Percentiles rank a stretch among this genome's conserved stretches.
These are phyloP conservation scores for Leptarthrus brevirostris DNA, from an alignment of 2,888 invertebrate genomes.

Conservation along the genomic window DNA sequence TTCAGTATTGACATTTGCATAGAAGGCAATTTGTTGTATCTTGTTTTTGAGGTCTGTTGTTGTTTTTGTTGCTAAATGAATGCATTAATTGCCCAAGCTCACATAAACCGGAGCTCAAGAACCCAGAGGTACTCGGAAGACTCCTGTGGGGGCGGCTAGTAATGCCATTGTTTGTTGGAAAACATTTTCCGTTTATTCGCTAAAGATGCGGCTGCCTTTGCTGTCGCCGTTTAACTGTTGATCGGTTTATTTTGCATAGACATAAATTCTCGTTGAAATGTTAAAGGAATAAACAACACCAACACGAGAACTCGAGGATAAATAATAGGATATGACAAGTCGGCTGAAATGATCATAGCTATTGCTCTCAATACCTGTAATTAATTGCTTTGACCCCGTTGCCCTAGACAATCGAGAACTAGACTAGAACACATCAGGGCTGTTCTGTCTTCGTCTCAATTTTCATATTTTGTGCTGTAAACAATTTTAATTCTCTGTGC, in stretches of 20 bases:
- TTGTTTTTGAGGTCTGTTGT: slow-evolving; percentile 17
- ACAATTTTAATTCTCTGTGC: not conserved
- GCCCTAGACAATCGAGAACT: not conserved
- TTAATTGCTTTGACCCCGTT: slow-evolving; percentile 30
- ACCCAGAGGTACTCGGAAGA: slow-evolving; percentile 8
- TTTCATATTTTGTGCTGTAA: too few relatives aligned
- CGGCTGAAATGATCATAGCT: not conserved
- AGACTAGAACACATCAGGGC: not conserved
- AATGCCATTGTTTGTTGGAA: slow-evolving; percentile 36
- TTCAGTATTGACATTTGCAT: slow-evolving; percentile 51
- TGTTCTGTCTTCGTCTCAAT: not conserved
- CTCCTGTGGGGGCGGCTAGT: slow-evolving; percentile 44
- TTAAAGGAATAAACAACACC: slow-evolving; percentile 33
- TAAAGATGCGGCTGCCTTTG: slow-evolving; percentile 44
- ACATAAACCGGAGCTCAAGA: slow-evolving; percentile 14
- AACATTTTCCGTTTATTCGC: slow-evolving; percentile 28
- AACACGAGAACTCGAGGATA: slow-evolving; percentile 34
- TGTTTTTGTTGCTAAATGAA: slow-evolving; percentile 38
- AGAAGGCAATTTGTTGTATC: slow-evolving; percentile 47
- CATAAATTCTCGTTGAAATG: slow-evolving; percentile 41
- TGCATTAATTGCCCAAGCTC: slow-evolving; percentile 44
- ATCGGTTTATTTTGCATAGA: slow-evolving; percentile 44
- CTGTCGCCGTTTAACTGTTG: slow-evolving; percentile 35
- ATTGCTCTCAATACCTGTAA: slow-evolving; percentile 31
- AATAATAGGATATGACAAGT: slow-evolving; percentile 28